phyloP scores from a whole-genome alignment of 2,113 vertebrate species.

The Shinisaurus crocodilurus region DNA sequence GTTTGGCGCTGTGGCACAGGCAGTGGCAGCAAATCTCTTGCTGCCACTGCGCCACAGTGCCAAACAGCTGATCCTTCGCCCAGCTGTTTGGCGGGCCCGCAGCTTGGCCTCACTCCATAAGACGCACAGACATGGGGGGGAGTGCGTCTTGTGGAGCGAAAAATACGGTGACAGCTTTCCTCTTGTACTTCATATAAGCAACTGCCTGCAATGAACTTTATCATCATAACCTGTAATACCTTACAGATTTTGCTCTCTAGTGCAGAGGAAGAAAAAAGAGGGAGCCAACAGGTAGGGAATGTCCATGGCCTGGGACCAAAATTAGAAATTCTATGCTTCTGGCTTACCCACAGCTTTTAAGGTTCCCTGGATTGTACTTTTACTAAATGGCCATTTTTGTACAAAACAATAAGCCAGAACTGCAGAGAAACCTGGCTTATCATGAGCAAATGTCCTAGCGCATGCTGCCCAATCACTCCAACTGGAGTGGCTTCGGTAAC shows the following conservation, averaged over 20 bases:
- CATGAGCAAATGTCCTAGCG: not conserved
- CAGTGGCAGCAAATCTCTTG: too few species aligned
- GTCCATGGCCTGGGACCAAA: not conserved
- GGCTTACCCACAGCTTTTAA: not conserved
- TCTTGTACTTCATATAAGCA: not conserved
- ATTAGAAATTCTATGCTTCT: not conserved
- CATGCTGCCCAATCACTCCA: not conserved
- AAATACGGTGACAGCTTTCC: too few species aligned
- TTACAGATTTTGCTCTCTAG: fast-evolving
- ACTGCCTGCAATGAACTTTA: fast-evolving
- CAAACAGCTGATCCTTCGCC: too few species aligned
- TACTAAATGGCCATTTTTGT: too few species aligned
- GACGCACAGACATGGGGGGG: too few species aligned
- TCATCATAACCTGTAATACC: fast-evolving
- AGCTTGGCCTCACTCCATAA: too few species aligned
- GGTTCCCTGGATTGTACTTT: too few species aligned
- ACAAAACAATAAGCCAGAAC: not conserved
- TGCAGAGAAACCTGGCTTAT: not conserved
- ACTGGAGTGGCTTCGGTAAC: too few species aligned
- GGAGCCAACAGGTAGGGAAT: not conserved
- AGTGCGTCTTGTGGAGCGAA: too few species aligned
- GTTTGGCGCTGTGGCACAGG: too few species aligned
- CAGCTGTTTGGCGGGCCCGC: too few species aligned
- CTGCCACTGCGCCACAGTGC: too few species aligned
- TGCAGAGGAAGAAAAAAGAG: not conserved